Percentiles rank a stretch among this genome's conserved stretches.
phyloP scores from a whole-genome alignment of 2,113 vertebrate species.

The Seriola dumerili region DNA sequence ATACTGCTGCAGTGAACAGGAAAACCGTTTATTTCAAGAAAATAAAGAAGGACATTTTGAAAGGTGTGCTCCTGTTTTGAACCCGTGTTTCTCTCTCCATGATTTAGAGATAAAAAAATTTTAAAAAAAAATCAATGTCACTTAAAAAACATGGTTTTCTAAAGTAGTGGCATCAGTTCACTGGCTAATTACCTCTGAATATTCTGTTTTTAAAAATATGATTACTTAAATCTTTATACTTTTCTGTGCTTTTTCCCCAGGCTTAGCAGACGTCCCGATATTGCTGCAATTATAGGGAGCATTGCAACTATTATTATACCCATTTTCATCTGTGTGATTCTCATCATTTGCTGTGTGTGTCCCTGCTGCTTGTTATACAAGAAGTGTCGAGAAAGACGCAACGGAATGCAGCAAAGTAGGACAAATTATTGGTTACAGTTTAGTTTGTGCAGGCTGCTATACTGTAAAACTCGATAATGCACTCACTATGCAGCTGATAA shows the following conservation, averaged over 20 bases:
- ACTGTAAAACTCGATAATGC: no score
- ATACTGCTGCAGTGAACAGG: slow-evolving; percentile 52
- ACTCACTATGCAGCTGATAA: neutral
- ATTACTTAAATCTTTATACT: neutral
- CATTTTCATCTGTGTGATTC: slow-evolving; percentile 29
- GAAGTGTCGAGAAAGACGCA: slow-evolving; percentile 17
- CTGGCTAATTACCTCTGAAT: neutral
- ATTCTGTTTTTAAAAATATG: neutral
- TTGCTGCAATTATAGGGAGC: neutral
- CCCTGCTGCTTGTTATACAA: slow-evolving; percentile 66
- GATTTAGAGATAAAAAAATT: neutral
- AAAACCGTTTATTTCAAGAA: neutral
- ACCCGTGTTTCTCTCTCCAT: neutral
- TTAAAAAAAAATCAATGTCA: neutral
- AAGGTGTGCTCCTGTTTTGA: slow-evolving; percentile 24
- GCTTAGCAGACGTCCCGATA: rapidly evolving
- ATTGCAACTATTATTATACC: neutral
- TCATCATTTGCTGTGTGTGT: slow-evolving; percentile 56
- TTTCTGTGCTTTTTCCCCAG: neutral
- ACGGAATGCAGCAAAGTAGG: slow-evolving; percentile 30
- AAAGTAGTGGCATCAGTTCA: neutral
- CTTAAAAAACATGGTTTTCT: neutral
- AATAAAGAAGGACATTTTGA: neutral
- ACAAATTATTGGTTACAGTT: neutral
- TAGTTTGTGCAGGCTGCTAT: neutral